phyloP scores from a whole-genome alignment of 1,140 invertebrate species.

The Macrobrachium nipponense region DNA sequence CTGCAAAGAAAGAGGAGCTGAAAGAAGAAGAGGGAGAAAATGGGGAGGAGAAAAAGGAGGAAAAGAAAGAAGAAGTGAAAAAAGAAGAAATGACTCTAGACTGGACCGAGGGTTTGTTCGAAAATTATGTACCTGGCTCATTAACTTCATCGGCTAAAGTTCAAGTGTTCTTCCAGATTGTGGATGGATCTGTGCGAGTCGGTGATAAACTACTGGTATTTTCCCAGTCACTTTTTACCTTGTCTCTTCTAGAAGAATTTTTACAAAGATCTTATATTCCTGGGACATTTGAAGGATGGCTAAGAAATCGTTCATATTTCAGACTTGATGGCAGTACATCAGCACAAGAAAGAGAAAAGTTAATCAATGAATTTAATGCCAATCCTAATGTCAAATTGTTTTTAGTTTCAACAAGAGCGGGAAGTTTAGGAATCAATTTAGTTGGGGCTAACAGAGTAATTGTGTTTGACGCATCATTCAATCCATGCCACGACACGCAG shows the following conservation, averaged over 20 bases:
- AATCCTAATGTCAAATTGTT: slow-evolving; percentile 91
- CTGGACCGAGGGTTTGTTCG: slow-evolving; percentile 85
- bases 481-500: slow-evolving; percentile 99
- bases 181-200: slow-evolving; percentile 86
- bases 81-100: slow-evolving; percentile 66
- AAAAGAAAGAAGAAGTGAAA: slow-evolving; percentile 57
- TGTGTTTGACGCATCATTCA: slow-evolving; percentile 99
- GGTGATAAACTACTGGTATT: slow-evolving; percentile 96
- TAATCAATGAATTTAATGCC: slow-evolving; percentile 97
- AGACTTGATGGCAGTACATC: slow-evolving; percentile 94
- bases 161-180: slow-evolving; percentile 91
- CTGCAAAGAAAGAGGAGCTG: slow-evolving; percentile 26
- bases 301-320: slow-evolving; percentile 75
- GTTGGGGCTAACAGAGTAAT: slow-evolving; percentile 97
- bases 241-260: slow-evolving; percentile 97
- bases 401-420: slow-evolving; percentile 96
- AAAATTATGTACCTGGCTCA: slow-evolving; percentile 87
- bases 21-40: slow-evolving; percentile 38
- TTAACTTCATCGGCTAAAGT: slow-evolving; percentile 97
- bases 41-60: slow-evolving; percentile 39
- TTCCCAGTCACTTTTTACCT: slow-evolving; percentile 94
- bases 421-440: slow-evolving; percentile 97
- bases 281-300: slow-evolving; percentile 81
- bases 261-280: slow-evolving; percentile 85
- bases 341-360: slow-evolving; percentile 91